Percentiles rank a stretch among this genome's conserved stretches.
Conservation (phyloP, 2,113 vertebrate species). For the Siniperca knerii region DNA sequence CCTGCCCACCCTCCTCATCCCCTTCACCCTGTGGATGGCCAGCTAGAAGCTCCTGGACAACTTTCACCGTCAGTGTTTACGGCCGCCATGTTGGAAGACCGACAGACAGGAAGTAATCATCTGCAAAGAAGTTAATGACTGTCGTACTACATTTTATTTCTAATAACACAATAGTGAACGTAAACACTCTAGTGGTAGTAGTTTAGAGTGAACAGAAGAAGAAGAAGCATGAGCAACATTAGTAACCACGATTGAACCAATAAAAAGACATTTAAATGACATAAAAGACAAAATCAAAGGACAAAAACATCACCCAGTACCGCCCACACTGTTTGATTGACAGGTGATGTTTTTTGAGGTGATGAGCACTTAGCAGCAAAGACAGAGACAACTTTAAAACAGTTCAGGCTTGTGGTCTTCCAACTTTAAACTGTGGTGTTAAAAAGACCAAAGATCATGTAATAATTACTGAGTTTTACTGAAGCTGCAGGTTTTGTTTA, state of each 20-base stretch:
- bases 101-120: neutral
- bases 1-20: slow-evolving; percentile 88
- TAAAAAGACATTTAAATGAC: neutral
- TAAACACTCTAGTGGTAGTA: neutral
- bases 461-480: neutral
- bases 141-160: neutral
- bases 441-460: slow-evolving; percentile 18
- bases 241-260: neutral
- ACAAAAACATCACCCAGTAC: neutral
- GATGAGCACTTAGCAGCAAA: neutral
- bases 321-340: neutral
- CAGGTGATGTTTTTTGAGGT: too few relatives aligned
- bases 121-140: slow-evolving; percentile 20
- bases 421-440: neutral
- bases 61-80: neutral
- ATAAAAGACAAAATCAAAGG: too few relatives aligned
- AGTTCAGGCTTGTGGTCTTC: too few relatives aligned
- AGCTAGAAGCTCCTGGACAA: slow-evolving; percentile 75
- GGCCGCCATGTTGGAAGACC: neutral
- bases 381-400: neutral
- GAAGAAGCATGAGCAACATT: slow-evolving; percentile 14
- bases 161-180: neutral
- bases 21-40: slow-evolving; percentile 96
- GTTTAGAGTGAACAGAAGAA: neutral
- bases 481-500: neutral